A percentile compares a stretch with the other conserved stretches of the same genome.
Conservation (phyloP, 2,888 invertebrate genomes). For the Lasioglossum calceatum region DNA sequence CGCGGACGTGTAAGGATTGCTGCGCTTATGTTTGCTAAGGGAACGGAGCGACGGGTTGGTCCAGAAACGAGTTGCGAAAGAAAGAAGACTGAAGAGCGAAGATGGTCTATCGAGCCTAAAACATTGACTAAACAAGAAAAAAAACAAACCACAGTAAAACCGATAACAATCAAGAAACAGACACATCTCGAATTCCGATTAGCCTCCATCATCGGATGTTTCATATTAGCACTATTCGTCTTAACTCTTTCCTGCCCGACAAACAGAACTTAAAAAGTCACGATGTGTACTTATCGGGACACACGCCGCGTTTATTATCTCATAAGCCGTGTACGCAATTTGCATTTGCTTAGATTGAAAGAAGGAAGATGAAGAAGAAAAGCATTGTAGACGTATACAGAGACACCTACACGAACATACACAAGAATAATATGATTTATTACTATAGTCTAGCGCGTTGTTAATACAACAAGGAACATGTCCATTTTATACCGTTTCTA, state of each 20-base stretch:
- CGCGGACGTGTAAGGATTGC: conserved; percentile 49
- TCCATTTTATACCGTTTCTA: conserved; percentile 84
- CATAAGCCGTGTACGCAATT: conserved; percentile 41
- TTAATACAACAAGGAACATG: conserved; percentile 68
- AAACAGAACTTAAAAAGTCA: conserved; percentile 54
- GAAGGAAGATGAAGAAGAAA: conserved; percentile 39
- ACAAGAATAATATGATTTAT: conserved; percentile 42
- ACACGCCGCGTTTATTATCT: conserved; percentile 46
- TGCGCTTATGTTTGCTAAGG: conserved; percentile 48
- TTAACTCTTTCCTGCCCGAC: conserved; percentile 59
- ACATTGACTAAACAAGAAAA: conserved; percentile 16
- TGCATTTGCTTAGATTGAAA: conserved; percentile 47
- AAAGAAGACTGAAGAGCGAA: conserved; percentile 77
- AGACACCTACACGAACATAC: conserved; percentile 14
- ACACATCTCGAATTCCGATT: conserved; percentile 64
- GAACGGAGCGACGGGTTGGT: conserved; percentile 49
- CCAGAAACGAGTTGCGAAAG: conserved; percentile 68
- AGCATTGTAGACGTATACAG: conserved; percentile 3
- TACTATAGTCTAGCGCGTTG: conserved; percentile 50
- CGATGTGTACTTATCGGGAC: conserved; percentile 69
- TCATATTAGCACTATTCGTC: conserved; percentile 69
- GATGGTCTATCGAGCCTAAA: conserved; percentile 74
- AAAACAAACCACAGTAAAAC: conserved; percentile 23
- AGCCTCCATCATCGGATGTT: conserved; percentile 19
- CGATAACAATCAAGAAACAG: conserved; percentile 38